Base-by-base conservation (phyloP, 2,113 vertebrate species). In the Choloepus hoffmanni region DNA sequence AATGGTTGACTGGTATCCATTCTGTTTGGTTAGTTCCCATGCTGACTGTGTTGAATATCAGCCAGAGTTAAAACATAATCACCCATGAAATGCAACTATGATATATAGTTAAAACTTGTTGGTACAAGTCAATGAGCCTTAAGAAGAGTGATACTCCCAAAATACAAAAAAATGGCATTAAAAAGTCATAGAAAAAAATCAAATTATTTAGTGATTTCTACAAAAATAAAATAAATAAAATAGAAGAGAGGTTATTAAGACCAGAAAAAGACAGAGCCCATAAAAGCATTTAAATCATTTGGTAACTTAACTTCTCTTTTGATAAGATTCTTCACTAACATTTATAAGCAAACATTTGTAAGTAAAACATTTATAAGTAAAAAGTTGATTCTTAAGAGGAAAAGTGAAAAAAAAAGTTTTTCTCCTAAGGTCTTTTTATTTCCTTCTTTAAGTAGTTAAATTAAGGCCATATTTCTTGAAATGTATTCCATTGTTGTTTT, bases 381-480 rank as follows among this genome's bases (percentile, higher is more conserved):
- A 92, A 77, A 45, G 24, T 23, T 63, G 50, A 83, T 83, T 96
- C 58, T 94, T 53, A 78, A 68, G 81, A 90, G 14, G 8, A 79
- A 85, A 83, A 92, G 76, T 53, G 63, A 74, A 92, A 91, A 16
- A 45, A 73, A 53, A 9, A 50, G 1, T 13, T 81, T 93, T 92
- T 36, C n/a, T 79, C 45, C 43, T 28, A 73, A 2, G 30, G 14
- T 90, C n/a, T 74, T 93, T 89, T 87, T 63, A 16, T 58, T 95
- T 74, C 8, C 43, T 81, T 77, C 48, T 67, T 68, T 48, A 95
- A 79, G 48, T 60, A 96, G 13, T 63, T 95, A 95, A 94, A 74
- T 79, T 62, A 73, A 89, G 55, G 87, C n/a, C 12, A 53, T 45
- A 88, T 87, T 92, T 93, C 43, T 92, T 87, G 72, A 86, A 92